phyloP scores from a whole-genome alignment of 2,797 vertebrate genomes.

The Meda fulgida region DNA sequence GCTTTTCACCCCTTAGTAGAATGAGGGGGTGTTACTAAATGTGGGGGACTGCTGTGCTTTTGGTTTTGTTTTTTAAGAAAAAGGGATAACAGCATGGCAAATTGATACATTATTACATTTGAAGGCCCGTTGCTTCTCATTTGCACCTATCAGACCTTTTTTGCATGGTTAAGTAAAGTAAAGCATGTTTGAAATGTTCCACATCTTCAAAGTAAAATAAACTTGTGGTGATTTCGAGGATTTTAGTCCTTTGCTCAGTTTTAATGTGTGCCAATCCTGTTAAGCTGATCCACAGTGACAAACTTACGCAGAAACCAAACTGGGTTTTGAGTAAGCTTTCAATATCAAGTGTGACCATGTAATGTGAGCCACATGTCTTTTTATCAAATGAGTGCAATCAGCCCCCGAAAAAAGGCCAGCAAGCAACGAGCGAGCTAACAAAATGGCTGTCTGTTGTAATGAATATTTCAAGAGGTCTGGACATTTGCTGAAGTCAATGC shows the following conservation, averaged over 20 bases:
- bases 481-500: constrained; percentile 69
- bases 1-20: constrained; percentile 71
- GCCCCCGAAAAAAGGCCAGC: constrained; percentile 68
- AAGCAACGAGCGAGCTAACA: constrained; percentile 65
- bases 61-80: constrained; percentile 64
- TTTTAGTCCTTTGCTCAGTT: constrained; percentile 21
- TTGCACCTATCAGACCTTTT: constrained; percentile 26
- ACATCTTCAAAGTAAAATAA: constrained; percentile 37
- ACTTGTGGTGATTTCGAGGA: constrained; percentile 64
- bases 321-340: constrained; percentile 72
- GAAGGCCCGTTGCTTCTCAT: constrained; percentile 4
- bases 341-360: constrained; percentile 57
- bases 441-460: constrained; percentile 74
- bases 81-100: constrained; percentile 73
- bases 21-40: constrained; percentile 54
- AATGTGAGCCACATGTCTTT: constrained; percentile 62
- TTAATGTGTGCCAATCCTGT: constrained; percentile 26
- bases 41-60: constrained; percentile 30
- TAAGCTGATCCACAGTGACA: constrained; percentile 76
- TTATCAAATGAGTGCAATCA: constrained; percentile 72
- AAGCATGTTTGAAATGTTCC: constrained; percentile 35
- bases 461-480: constrained; percentile 78
- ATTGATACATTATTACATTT: constrained; percentile 75
- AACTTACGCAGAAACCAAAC: constrained; percentile 70
- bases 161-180: neutral